A percentile compares a stretch with the other conserved stretches of the same genome.
Evolutionary conservation across 2,797 vertebrate genomes (phyloP).

Genomic region (Ceryle rudis): DNA sequence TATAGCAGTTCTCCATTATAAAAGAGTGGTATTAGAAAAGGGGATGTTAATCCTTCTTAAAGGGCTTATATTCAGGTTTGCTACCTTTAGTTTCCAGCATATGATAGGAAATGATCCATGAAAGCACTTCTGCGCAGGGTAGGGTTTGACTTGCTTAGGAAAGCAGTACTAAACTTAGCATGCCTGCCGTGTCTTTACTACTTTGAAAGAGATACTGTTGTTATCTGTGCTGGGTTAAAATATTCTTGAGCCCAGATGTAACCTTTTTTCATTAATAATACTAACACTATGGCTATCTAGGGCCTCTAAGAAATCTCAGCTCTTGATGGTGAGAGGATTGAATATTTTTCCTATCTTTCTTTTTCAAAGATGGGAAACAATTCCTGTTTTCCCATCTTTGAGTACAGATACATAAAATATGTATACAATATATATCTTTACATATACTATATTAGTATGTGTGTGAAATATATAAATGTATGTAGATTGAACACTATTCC

Average conservation of each 20-base stretch:
- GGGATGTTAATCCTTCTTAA: not conserved
- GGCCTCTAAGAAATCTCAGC: not conserved
- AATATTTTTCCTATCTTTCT: not conserved
- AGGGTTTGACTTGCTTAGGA: not conserved
- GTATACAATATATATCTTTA: not conserved
- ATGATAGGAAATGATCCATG: not conserved
- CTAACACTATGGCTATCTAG: not conserved
- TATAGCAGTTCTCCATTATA: not conserved
- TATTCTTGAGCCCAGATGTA: not conserved
- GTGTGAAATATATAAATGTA: not conserved
- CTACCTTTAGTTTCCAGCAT: not conserved
- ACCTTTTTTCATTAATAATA: slow-evolving; percentile 13
- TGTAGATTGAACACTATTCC: not conserved
- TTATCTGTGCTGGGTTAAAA: not conserved
- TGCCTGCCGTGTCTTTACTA: not conserved
- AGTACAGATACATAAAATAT: not conserved
- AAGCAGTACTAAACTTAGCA: not conserved
- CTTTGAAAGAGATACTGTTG: not conserved
- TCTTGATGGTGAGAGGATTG: not conserved
- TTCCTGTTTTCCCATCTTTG: not conserved
- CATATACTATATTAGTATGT: not conserved
- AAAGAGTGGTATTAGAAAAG: not conserved
- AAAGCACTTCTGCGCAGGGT: not conserved
- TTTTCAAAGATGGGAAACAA: not conserved
- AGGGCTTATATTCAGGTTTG: not conserved